Evolutionary conservation across 2,113 vertebrate species (phyloP).

Genomic region (Calonectris borealis): DNA sequence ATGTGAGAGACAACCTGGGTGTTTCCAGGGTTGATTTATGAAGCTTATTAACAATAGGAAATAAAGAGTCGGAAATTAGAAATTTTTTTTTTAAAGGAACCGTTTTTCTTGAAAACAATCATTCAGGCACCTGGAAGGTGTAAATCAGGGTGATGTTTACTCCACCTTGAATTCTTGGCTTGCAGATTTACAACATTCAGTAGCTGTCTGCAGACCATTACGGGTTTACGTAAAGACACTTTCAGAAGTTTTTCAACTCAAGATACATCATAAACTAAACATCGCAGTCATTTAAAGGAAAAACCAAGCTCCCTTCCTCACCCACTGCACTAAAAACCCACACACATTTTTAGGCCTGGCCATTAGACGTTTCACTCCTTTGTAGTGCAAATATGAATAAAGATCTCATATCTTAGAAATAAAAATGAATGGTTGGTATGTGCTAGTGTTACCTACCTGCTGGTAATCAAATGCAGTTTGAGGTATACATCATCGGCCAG

Average conservation of each 20-base stretch:
- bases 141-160: neutral
- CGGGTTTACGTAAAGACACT: neutral
- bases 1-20: neutral
- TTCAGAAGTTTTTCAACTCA: neutral
- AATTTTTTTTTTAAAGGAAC: neutral
- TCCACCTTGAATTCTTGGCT: neutral
- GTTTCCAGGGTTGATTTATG: neutral
- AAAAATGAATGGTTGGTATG: neutral
- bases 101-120: neutral
- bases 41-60: neutral
- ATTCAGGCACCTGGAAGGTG: neutral
- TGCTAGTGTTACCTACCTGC: neutral
- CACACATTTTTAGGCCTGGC: neutral
- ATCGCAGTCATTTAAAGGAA: neutral
- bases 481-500: neutral
- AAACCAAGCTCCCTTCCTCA: neutral
- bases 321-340: neutral
- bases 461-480: neutral
- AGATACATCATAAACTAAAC: neutral
- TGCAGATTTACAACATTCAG: neutral
- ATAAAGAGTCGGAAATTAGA: neutral
- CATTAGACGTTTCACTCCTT: neutral
- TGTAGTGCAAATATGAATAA: neutral
- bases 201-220: neutral
- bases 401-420: neutral